phyloP scores from a whole-genome alignment of 2,113 vertebrate genomes.

The Anseranas semipalmata region DNA sequence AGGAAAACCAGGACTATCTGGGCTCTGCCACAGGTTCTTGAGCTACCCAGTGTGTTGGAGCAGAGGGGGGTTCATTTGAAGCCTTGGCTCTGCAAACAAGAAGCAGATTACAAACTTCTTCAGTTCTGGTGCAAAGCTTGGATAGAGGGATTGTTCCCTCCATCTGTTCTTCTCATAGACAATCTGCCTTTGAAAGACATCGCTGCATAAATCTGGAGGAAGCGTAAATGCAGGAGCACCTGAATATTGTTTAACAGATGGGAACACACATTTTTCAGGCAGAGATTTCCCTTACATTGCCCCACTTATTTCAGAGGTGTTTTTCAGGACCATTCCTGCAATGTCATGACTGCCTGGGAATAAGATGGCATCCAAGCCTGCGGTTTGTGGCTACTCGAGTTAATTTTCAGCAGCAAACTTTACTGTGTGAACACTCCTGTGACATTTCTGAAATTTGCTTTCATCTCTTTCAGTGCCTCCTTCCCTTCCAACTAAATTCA shows the following conservation, averaged over 20 bases:
- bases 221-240: conserved; percentile 44
- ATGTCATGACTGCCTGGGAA: background rate
- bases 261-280: conserved; percentile 27
- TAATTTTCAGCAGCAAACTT: conserved; percentile 5
- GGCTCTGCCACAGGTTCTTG: accelerated
- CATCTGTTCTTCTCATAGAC: conserved; percentile 53
- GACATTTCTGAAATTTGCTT: background rate
- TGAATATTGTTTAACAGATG: conserved; percentile 59
- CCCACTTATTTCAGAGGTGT: conserved; percentile 17
- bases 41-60: background rate
- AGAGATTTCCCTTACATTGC: conserved; percentile 17
- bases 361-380: background rate
- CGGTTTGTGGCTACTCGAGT: background rate
- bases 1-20: background rate
- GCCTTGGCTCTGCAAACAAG: conserved; percentile 32
- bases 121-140: conserved; percentile 35
- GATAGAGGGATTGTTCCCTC: conserved; percentile 30
- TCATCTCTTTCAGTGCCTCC: background rate
- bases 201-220: conserved; percentile 53
- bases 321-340: background rate
- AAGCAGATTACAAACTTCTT: conserved; percentile 56
- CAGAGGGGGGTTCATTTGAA: conserved; percentile 15
- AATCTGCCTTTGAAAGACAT: conserved; percentile 36
- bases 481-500: background rate
- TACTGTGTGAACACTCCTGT: background rate